Evolutionary conservation across 2,113 vertebrate genomes (phyloP), one percentile per base, ranked within the genome.

Genomic region (Macaca nemestrina): DNA sequence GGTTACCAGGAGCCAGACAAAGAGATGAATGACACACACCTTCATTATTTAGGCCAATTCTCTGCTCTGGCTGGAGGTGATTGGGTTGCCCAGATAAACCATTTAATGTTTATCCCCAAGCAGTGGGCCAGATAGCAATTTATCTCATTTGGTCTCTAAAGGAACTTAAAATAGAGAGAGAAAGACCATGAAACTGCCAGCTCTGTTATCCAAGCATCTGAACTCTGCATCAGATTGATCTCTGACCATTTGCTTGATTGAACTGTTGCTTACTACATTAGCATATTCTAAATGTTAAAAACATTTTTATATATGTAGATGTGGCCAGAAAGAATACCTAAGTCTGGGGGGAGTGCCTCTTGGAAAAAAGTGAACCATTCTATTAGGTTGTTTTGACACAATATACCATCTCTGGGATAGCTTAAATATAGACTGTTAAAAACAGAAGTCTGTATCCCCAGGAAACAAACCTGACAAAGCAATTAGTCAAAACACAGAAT

Each of bases 41-140:
- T 98, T 98, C 97, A 97, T 97, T 98, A 98, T 98, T 97, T 97
- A 98, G 97, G 96, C 97, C 95, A 97, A 88, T 98, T 98, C 96
- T 97, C 90, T 88, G 64, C 78, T 98, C 97, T 88, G 95, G 86
- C 94, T 96, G 92, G 94, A 97, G 96, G 97, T 97, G 98, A 98
- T 97, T 98, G 96, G 96, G 94, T 96, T 97, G 95, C 90, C 59
- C 88, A 94, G 97, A 97, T 98, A 97, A 97, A 97, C 79, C 82
- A 95, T 97, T 98, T 96, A 97, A 98, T 76, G 81, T 97, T 98
- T 96, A 97, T 98, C 90, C 96, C 61, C 76, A 92, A 97, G 96
- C 96, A 97, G 90, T 98, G 96, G 96, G 96, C 97, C 96, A 96
- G 92, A 97, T 97, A 95, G 88, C 96, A 96, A 98, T 98, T 98